Base-by-base conservation (phyloP, 2,888 invertebrate genomes). In the Tridacna crocea region DNA sequence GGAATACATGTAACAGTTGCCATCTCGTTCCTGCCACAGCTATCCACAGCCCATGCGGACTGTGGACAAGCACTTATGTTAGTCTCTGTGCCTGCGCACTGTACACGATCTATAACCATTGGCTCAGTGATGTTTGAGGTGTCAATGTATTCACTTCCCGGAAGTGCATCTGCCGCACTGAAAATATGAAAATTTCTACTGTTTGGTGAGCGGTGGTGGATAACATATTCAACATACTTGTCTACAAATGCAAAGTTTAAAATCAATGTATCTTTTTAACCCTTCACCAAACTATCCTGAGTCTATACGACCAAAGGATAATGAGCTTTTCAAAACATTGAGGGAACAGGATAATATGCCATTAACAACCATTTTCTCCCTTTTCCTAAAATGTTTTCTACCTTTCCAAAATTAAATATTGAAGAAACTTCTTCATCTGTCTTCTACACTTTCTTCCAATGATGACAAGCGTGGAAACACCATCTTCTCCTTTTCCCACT, bases 1-100 rank as follows among this genome's bases (percentile, higher is more conserved):
- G 77, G 74, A 4, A 87, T 83, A 79, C 91, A 91, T 4, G 90
- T 88, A n/a, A 91, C 93, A 0, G 88, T 89, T 15, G 92, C 93
- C 60, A 87, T 89, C 70, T 92, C 92, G 0, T 79, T 84, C 0
- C 74, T 55, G 12, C 66, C 75, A 79, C 94, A 94, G 75, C 91
- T 87, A 65, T 85, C 72, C 0, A 58, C 72, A 6, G 86, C 85
- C 87, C 90, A 90, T 0, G 80, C 36, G 17, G 58, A 58, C 36
- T 88, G 85, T 0, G 79, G 66, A 79, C 94, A 94, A 22, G 90
- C 77, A 8, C 75, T 84, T 10, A 94, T 83, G 47, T 81, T 79
- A 0, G 75, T 74, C 79, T 93, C 93, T 10, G 75, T 88, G 12
- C 93, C 94, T 0, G 24, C 70, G 80, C 94, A 93, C 2, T 82